Percentiles rank a stretch among this genome's conserved stretches.
Conservation (phyloP, 1,140 invertebrate species). For the Drosophila ogumai region DNA sequence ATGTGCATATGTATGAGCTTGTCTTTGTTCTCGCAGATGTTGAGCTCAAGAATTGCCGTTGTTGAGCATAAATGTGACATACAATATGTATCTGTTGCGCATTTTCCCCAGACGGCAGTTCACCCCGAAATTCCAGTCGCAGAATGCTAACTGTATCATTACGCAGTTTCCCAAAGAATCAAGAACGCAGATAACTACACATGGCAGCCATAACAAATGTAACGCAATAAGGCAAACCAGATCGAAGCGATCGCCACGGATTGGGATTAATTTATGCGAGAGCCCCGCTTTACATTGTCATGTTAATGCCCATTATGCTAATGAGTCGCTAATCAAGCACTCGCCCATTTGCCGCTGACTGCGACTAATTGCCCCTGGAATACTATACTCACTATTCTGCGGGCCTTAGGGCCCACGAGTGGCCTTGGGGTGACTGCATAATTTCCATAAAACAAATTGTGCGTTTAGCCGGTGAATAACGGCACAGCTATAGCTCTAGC, state of each 20-base stretch:
- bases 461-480: conserved; percentile 58
- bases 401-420: not conserved
- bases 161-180: conserved; percentile 29
- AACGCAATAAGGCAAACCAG: conserved; percentile 11
- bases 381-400: not conserved
- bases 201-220: not conserved
- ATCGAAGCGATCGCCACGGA: conserved; percentile 48
- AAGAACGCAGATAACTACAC: conserved; percentile 27
- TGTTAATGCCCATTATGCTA: conserved; percentile 79
- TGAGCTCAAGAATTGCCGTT: conserved; percentile 4
- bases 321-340: conserved; percentile 73
- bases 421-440: conserved; percentile 47
- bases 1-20: conserved; percentile 37
- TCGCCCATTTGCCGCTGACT: conserved; percentile 34
- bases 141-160: conserved; percentile 11
- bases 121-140: conserved; percentile 12
- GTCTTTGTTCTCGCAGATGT: conserved; percentile 35
- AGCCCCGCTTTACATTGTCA: conserved; percentile 68
- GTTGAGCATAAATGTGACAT: conserved; percentile 4
- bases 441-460: conserved; percentile 61
- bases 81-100: conserved; percentile 22
- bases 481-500: conserved; percentile 9
- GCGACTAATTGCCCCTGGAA: conserved; percentile 48
- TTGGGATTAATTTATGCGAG: conserved; percentile 69
- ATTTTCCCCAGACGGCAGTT: conserved; percentile 16